These are phyloP conservation scores for Philereme vetulata DNA, from an alignment of 2,888 invertebrate genomes.

Conservation along the genomic window DNA sequence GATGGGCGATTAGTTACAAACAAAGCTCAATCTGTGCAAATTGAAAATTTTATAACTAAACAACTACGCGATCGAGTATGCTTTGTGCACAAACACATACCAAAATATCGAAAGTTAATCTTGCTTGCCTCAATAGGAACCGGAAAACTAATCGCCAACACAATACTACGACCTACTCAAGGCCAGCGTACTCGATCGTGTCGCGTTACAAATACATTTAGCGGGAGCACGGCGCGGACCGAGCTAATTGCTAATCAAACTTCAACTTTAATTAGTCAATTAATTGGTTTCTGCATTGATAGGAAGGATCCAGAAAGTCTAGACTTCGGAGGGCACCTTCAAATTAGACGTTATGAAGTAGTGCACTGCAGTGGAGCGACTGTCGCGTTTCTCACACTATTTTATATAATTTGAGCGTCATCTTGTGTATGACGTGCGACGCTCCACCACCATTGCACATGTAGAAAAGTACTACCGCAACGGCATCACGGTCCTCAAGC, in stretches of 20 bases:
- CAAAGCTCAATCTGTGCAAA: constrained; percentile 41
- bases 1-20: constrained; percentile 32
- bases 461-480: too few relatives aligned
- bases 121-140: constrained; percentile 45
- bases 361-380: too few relatives aligned
- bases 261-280: constrained; percentile 44
- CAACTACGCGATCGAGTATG: constrained; percentile 40
- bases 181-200: constrained; percentile 28
- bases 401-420: too few relatives aligned
- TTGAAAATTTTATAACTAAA: constrained; percentile 20
- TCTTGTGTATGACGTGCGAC: too few relatives aligned
- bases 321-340: constrained; percentile 1
- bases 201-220: constrained; percentile 27
- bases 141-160: constrained; percentile 46
- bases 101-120: constrained; percentile 44
- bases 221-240: constrained; percentile 21
- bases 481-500: too few relatives aligned
- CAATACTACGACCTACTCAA: constrained; percentile 5
- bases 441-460: too few relatives aligned
- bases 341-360: not conserved
- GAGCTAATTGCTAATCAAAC: constrained; percentile 44
- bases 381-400: too few relatives aligned
- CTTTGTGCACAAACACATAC: constrained; percentile 23
- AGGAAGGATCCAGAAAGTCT: constrained; percentile 10
- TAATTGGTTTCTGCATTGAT: constrained; percentile 24